A percentile compares a stretch with the other conserved stretches of the same genome.
Evolutionary conservation across 2,113 vertebrate genomes (phyloP).

Genomic region (Hystrix brachyura): DNA sequence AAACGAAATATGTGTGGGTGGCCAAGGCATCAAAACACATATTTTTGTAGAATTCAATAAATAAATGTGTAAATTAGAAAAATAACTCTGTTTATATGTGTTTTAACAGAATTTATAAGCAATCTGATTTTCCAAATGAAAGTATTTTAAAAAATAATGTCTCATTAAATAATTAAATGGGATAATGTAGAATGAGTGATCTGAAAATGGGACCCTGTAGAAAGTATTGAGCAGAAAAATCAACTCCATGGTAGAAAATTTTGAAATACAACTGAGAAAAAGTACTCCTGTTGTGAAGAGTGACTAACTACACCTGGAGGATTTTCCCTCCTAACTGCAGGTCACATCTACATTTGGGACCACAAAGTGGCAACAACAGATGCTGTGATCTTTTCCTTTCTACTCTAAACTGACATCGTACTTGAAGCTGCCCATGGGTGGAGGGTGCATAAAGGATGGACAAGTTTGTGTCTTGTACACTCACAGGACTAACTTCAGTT

Average conservation of each 20-base stretch:
- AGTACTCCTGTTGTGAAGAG: rapidly evolving
- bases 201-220: neutral
- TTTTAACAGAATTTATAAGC: neutral
- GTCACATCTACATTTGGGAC: neutral
- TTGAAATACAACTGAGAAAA: conserved; percentile 6
- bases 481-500: neutral
- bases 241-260: neutral
- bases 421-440: neutral
- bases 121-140: neutral
- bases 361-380: neutral
- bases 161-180: neutral
- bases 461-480: neutral
- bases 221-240: neutral
- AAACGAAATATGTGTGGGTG: neutral
- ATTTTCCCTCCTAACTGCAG: neutral
- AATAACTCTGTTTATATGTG: neutral
- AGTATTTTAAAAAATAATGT: neutral
- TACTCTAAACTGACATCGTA: neutral
- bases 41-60: neutral
- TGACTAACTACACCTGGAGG: neutral
- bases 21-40: neutral
- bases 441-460: neutral
- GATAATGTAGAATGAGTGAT: neutral
- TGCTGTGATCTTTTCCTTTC: neutral
- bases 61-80: neutral